A percentile compares a stretch with the other conserved stretches of the same genome.
These are phyloP conservation scores for Chironomus tentans DNA, from an alignment of 2,888 invertebrate species.

Conservation along the genomic window DNA sequence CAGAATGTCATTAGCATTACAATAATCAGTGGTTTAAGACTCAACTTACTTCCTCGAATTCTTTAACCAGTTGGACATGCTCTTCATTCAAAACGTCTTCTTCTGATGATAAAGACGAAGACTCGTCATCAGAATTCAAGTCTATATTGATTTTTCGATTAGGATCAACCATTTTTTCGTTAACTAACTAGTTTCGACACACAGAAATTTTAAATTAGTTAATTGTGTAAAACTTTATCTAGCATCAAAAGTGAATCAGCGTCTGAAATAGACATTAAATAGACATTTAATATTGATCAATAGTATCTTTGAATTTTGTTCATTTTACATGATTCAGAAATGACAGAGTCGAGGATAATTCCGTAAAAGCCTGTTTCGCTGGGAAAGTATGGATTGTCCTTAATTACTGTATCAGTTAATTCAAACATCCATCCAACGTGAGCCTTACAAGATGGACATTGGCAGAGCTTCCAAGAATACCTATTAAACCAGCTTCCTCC, in stretches of 20 bases:
- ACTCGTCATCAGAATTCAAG: neutral
- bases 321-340: slow-evolving; percentile 38
- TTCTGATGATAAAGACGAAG: neutral
- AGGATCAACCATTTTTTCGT: slow-evolving; percentile 14
- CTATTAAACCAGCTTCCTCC: slow-evolving; percentile 57
- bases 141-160: slow-evolving; percentile 22
- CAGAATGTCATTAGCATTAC: too few relatives aligned
- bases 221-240: slow-evolving; percentile 6
- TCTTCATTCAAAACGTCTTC: neutral
- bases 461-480: slow-evolving; percentile 52
- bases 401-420: slow-evolving; percentile 36
- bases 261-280: slow-evolving; percentile 23
- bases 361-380: slow-evolving; percentile 38
- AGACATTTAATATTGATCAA: neutral
- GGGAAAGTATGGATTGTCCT: slow-evolving; percentile 32
- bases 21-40: too few relatives aligned
- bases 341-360: slow-evolving; percentile 35
- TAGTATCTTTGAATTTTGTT: neutral
- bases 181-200: neutral
- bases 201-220: too few relatives aligned
- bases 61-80: slow-evolving; percentile 3
- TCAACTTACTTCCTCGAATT: slow-evolving; percentile 1
- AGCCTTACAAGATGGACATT: slow-evolving; percentile 51
- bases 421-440: slow-evolving; percentile 56
- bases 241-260: slow-evolving; percentile 24